Conservation (phyloP, 2,113 vertebrate species). For the Hippocampus comes region DNA sequence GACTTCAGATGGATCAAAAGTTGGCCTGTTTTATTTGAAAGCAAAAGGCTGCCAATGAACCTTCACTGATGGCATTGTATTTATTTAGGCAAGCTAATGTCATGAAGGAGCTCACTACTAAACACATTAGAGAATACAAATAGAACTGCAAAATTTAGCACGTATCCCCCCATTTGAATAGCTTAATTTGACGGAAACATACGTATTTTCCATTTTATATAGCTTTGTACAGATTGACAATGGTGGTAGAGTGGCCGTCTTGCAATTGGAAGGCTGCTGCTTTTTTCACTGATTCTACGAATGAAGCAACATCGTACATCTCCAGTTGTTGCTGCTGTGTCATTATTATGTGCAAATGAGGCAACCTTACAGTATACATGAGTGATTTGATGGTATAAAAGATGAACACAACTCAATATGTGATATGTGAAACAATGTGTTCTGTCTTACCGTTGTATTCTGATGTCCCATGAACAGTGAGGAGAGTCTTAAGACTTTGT, state of each 20-base stretch:
- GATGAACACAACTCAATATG: not conserved
- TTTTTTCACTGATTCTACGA: not conserved
- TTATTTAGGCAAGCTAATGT: not conserved
- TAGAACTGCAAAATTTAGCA: not conserved
- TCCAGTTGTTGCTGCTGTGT: not conserved
- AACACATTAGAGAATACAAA: not conserved
- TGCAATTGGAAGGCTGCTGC: not conserved
- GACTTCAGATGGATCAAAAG: slow-evolving; percentile 27
- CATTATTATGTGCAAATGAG: not conserved
- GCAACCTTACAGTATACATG: not conserved
- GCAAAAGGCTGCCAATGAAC: not conserved
- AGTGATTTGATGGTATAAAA: not conserved
- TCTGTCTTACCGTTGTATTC: not conserved
- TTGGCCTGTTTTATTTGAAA: not conserved
- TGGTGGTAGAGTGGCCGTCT: not conserved
- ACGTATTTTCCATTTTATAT: not conserved
- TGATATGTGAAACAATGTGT: not conserved
- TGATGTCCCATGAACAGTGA: not conserved
- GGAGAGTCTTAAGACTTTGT: slow-evolving; percentile 4
- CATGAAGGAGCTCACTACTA: not conserved
- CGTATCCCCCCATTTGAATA: not conserved
- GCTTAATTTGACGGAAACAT: not conserved
- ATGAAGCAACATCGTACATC: not conserved
- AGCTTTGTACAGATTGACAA: not conserved
- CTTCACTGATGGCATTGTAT: not conserved